A percentile compares a stretch with the other conserved stretches of the same genome.
Evolutionary conservation across 2,113 vertebrate species (phyloP).

Genomic region (Mus pahari): DNA sequence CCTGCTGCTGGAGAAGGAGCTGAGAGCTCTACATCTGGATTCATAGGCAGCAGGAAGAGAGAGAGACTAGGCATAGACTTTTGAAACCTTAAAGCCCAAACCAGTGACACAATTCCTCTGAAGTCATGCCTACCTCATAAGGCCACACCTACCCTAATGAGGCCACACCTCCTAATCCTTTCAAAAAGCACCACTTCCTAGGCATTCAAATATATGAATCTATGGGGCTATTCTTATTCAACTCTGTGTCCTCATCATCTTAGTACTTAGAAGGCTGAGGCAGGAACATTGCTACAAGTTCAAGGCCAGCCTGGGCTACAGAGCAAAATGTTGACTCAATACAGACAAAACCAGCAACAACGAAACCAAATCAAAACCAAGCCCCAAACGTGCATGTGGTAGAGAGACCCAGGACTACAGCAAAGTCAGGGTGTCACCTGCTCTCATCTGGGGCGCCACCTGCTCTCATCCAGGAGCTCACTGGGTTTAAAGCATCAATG

Average conservation of each 20-base stretch:
- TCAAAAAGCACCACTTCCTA: background rate
- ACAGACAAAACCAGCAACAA: background rate
- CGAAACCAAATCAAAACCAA: background rate
- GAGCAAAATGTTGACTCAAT: background rate
- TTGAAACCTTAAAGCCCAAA: background rate
- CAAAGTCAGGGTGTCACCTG: rapidly evolving
- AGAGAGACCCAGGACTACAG: background rate
- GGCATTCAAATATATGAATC: background rate
- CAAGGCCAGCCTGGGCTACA: background rate
- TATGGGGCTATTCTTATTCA: background rate
- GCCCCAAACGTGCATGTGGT: rapidly evolving
- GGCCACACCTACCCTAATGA: background rate
- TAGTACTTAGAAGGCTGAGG: background rate
- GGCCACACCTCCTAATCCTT: background rate
- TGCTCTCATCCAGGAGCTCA: background rate
- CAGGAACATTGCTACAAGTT: background rate
- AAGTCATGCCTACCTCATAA: background rate
- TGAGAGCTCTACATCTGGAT: background rate
- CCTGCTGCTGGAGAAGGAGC: background rate
- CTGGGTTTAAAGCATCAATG: background rate
- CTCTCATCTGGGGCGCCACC: background rate
- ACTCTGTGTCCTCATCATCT: background rate
- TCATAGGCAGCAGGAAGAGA: background rate
- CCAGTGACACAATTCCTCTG: background rate
- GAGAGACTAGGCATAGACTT: background rate